A percentile compares a stretch with the other conserved stretches of the same genome.
phyloP scores from a whole-genome alignment of 2,888 invertebrate genomes.

The Andrena fulva region DNA sequence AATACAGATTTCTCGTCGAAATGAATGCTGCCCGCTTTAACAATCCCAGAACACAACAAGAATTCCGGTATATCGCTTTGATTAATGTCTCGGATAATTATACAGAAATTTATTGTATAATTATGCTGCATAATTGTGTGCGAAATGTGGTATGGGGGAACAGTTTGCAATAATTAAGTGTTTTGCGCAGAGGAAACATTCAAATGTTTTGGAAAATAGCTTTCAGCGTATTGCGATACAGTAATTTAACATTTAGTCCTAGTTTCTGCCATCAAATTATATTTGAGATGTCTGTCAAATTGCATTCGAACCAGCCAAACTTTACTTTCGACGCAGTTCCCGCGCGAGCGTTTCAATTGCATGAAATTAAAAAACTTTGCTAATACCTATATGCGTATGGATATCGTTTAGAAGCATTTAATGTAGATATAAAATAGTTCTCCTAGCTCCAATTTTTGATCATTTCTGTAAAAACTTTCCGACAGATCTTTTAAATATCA shows the following conservation, averaged over 20 bases:
- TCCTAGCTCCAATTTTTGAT: no score
- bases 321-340: background rate
- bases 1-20: background rate
- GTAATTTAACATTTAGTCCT: background rate
- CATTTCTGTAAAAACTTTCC: background rate
- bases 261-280: background rate
- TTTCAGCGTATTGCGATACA: background rate
- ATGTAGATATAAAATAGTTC: background rate
- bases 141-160: background rate
- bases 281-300: background rate
- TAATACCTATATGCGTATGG: constrained; percentile 1
- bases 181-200: background rate
- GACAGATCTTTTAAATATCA: background rate
- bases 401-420: background rate
- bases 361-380: constrained; percentile 14
- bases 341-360: background rate
- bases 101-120: background rate
- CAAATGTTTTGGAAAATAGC: no score
- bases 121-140: background rate
- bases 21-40: background rate
- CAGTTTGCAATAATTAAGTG: background rate
- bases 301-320: background rate
- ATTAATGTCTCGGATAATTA: background rate
- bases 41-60: background rate
- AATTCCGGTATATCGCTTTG: background rate